Evolutionary conservation across 1,140 invertebrate species (phyloP).

Genomic region (Aricia agestis): DNA sequence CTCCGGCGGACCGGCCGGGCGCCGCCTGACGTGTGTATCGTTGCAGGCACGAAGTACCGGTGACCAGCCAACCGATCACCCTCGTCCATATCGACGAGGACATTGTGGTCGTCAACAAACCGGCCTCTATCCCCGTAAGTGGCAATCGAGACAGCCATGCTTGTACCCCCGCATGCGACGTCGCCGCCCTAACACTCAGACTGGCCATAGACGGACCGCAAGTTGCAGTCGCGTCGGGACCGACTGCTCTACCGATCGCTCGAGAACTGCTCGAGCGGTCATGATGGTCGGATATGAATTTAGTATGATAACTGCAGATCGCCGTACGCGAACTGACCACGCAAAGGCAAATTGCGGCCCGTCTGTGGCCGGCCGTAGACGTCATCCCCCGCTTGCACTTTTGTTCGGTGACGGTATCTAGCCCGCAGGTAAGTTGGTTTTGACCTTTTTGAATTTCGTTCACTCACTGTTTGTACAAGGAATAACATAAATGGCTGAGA

Average conservation of each 20-base stretch:
- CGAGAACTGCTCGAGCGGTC: too few relatives aligned
- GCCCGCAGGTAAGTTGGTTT: conserved; percentile 6
- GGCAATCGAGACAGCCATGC: conserved; percentile 85
- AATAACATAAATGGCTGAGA: conserved; percentile 16
- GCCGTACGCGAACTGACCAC: too few relatives aligned
- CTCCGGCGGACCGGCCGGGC: conserved; percentile 10
- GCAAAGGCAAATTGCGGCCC: too few relatives aligned
- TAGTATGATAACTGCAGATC: too few relatives aligned
- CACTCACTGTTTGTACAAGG: background rate
- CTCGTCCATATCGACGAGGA: conserved; percentile 98
- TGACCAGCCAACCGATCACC: conserved; percentile 94
- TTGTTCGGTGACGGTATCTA: background rate
- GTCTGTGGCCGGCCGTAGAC: background rate
- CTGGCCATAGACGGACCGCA: too few relatives aligned
- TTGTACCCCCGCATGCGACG: conserved; percentile 43
- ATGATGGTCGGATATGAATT: too few relatives aligned
- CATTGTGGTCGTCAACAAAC: conserved; percentile 99
- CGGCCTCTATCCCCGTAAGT: conserved; percentile 98
- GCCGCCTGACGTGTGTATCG: conserved; percentile 69
- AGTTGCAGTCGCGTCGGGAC: too few relatives aligned
- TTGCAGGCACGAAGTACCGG: conserved; percentile 98
- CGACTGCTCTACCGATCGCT: background rate
- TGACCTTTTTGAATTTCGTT: background rate
- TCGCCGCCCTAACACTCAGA: background rate
- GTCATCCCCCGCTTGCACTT: conserved; percentile 2